Evolutionary conservation across 2,888 invertebrate species (phyloP).

Genomic region (Tribolium freemani): DNA sequence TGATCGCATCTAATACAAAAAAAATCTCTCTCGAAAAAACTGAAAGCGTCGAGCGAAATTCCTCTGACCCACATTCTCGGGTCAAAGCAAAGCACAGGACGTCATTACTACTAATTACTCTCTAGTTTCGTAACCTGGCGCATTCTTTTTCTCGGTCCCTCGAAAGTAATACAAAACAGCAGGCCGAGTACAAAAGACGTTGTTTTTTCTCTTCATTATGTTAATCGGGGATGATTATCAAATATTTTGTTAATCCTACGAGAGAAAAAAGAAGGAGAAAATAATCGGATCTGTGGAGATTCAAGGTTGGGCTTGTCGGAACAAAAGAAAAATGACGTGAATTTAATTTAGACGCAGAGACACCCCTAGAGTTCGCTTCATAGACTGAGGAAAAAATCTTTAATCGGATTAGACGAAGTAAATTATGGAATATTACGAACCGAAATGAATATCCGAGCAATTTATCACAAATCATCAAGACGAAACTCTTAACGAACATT

Average conservation of each 20-base stretch:
- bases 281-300: neutral
- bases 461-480: constrained; percentile 30
- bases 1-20: neutral
- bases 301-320: constrained; percentile 10
- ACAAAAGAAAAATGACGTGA: constrained; percentile 20
- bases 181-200: constrained; percentile 6
- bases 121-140: constrained; percentile 15
- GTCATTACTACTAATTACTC: constrained; percentile 36
- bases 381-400: constrained; percentile 19
- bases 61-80: constrained; percentile 22
- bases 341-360: constrained; percentile 19
- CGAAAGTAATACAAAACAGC: constrained; percentile 5
- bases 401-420: constrained; percentile 17
- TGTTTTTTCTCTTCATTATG: constrained; percentile 28
- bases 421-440: constrained; percentile 27
- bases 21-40: neutral
- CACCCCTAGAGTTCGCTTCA: constrained; percentile 12
- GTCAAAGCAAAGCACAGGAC: constrained; percentile 22
- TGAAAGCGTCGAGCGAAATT: neutral
- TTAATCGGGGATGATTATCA: constrained; percentile 9
- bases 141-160: neutral
- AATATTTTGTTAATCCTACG: constrained; percentile 8
- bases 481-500: constrained; percentile 13
- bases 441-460: constrained; percentile 25
- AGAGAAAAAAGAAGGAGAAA: neutral